Evolutionary conservation across 2,888 invertebrate genomes (phyloP), one percentile per base, ranked within the genome.

Genomic region (Dastarcus helophoroides): DNA sequence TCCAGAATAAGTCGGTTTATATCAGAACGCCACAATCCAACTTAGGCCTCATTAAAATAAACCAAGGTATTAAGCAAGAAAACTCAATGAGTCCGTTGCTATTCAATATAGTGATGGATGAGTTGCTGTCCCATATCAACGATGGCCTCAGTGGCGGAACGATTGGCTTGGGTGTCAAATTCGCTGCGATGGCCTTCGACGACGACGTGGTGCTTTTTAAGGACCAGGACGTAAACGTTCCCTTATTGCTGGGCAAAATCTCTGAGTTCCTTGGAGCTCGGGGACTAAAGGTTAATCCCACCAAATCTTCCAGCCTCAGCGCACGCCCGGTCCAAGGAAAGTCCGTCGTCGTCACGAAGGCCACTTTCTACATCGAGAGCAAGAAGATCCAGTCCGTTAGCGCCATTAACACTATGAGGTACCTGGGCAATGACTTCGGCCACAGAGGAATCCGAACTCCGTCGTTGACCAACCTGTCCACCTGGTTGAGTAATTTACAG

Each of bases 131-230:
- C 4, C 15, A 10, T 7, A 19, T 35, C 3, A 26, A 14, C 13
- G 28, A 5, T 1, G 16, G 27, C 3, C 3, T 3, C 8, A 31
- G 17, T 4, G 14, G 4, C 3, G 35, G 14, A n/a, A 30, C 19
- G 1, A 16, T 4, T 4, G 2, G 14, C 8, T 7, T 10, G 2
- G 15, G 4, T 2, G 5, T 3, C 2, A 26, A 24, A 10, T 5
- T 26, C 12, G n/a, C 36, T 4, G 26, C 24, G 1, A 25, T 46
- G 14, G 44, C 36, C 1, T 47, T 41, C 25, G 41, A 43, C 3
- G 45, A 47, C 23, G 45, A 47, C 32, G 14, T 47, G 2, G 21
- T 47, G 2, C 12, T 44, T 1, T 6, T 41, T 14, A 27, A 24
- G 0, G 37, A 38, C 6, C 12, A 28, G 3, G 22, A 29, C 1